phyloP scores from a whole-genome alignment of 2,113 vertebrate genomes.

The Callipepla squamata region DNA sequence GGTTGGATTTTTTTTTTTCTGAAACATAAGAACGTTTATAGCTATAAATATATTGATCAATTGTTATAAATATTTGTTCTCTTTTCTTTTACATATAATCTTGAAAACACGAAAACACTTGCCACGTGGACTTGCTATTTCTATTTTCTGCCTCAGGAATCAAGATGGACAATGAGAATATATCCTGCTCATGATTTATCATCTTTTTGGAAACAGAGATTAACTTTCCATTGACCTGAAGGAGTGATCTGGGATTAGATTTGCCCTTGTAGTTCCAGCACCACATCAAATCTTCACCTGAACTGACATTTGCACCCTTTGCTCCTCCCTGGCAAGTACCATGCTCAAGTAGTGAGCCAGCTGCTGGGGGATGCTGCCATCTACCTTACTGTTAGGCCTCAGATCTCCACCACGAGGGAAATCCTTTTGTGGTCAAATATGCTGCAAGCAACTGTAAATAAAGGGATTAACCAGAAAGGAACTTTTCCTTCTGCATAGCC shows the following conservation, averaged over 20 bases:
- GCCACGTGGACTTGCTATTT: not conserved
- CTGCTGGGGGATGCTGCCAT: not conserved
- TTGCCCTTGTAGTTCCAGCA: not conserved
- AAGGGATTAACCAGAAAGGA: not conserved
- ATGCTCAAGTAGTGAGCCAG: not conserved
- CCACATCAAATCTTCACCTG: not conserved
- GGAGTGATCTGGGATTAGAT: accelerated
- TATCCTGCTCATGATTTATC: not conserved
- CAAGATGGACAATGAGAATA: not conserved
- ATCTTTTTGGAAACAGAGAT: not conserved
- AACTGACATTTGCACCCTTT: not conserved
- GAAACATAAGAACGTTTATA: not conserved
- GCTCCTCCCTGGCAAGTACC: not conserved
- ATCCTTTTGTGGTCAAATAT: not conserved
- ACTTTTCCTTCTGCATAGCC: not conserved
- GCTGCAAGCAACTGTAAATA: not conserved
- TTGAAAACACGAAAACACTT: not conserved
- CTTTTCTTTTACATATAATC: not conserved
- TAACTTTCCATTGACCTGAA: not conserved
- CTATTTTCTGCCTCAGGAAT: not conserved
- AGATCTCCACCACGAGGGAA: not conserved
- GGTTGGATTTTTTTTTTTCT: not conserved
- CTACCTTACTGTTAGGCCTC: not conserved
- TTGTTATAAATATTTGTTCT: not conserved
- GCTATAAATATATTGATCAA: not conserved